Evolutionary conservation across 2,113 vertebrate genomes (phyloP), one percentile per base, ranked within the genome.

Genomic region (Melanotaenia duboulayi): DNA sequence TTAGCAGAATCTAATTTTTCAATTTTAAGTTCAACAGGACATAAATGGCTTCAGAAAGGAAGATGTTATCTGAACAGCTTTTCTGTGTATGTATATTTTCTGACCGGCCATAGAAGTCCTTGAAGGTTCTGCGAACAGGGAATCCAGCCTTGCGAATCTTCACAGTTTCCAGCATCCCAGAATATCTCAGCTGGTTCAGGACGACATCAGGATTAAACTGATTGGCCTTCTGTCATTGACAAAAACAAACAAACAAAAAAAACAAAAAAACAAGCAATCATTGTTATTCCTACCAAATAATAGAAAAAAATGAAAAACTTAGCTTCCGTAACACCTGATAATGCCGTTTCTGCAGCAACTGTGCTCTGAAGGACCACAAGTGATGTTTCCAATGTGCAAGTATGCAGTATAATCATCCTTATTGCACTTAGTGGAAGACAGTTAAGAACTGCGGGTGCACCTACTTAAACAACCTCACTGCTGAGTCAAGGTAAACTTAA

Each of bases 111-210:
- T 90, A 90, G 75, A 97, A 97, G 74, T 97, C 96, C 56, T 91
- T 81, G 88, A 96, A 97, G 20, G 93, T 93, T 76, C 96, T 92
- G 3, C 96, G 94, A 7, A 97, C 93, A 3, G 96, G 96, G 76
- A 96, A 97, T 19, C 96, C 96, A 42, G 96, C 96, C 69, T 94
- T 94, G 2, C 96, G 94, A 83, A 97, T 95, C 84, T 97, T 97
- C 75, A 97, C 96, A 0, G 96, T 97, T 88, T 97, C 96, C 87
- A 97, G 82, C 96, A 97, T 97, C 65, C 96, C 96, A 0, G 96
- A 97, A 74, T 97, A 97, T 16, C 92, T 91, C 55, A 97, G 79
- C 90, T 97, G 96, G 79, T 97, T 97, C 44, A 96, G 92, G 73
- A 97, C 96, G 55, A 97, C 92, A 4, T 93, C 94, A 4, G 94